Percentiles rank a stretch among this genome's conserved stretches.
Conservation (phyloP, 1,140 invertebrate species). For the Chionoecetes opilio region DNA sequence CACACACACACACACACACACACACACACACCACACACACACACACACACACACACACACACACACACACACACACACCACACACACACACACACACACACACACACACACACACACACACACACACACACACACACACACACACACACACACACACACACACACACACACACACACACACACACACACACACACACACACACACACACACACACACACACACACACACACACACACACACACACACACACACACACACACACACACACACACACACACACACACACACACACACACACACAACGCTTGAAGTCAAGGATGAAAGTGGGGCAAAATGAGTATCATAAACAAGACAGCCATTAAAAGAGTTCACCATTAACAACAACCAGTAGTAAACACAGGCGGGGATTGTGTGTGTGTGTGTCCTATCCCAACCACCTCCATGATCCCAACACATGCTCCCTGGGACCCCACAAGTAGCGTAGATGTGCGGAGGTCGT, state of each 20-base stretch:
- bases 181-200: constrained; percentile 39
- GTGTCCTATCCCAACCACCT: constrained; percentile 29
- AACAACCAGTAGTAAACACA: not conserved
- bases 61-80: constrained; percentile 10
- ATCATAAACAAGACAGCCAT: not conserved
- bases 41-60: constrained; percentile 56
- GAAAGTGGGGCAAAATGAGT: constrained; percentile 6
- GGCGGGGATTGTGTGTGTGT: constrained; percentile 31
- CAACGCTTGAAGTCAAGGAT: not conserved
- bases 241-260: constrained; percentile 7
- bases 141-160: no score
- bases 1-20: constrained; percentile 27
- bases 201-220: constrained; percentile 55
- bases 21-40: constrained; percentile 39
- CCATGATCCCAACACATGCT: not conserved
- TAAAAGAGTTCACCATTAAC: constrained; percentile 4
- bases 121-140: constrained; percentile 27
- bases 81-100: constrained; percentile 23
- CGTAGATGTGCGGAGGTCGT: not conserved
- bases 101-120: constrained; percentile 31
- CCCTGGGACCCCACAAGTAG: constrained; percentile 23
- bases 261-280: constrained; percentile 33
- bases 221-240: constrained; percentile 37
- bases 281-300: constrained; percentile 27
- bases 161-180: no score